Conservation (phyloP, 2,888 invertebrate genomes). For the Drosophila nigritarsus region DNA sequence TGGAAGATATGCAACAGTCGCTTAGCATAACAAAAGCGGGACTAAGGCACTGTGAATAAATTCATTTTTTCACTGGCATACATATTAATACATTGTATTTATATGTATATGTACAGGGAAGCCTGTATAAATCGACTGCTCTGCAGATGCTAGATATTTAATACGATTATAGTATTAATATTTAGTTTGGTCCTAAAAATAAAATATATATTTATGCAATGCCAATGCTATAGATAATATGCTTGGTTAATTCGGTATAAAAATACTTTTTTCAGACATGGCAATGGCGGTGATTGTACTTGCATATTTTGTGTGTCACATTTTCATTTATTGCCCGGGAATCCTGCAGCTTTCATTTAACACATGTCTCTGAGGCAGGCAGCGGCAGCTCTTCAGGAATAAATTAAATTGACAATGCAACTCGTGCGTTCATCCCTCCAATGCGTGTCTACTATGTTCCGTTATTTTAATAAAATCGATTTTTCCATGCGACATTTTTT, state of each 20-base stretch:
- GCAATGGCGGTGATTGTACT: conserved; percentile 24
- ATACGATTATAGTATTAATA: neutral
- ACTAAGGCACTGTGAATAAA: conserved; percentile 22
- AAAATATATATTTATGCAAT: neutral
- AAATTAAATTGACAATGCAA: conserved; percentile 63
- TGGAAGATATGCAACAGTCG: conserved; percentile 43
- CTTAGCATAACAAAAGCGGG: conserved; percentile 65
- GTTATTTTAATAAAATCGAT: conserved; percentile 61
- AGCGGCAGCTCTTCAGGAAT: conserved; percentile 37
- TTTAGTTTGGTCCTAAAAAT: neutral
- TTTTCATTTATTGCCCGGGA: conserved; percentile 61
- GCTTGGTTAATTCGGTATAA: neutral
- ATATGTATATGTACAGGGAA: conserved; percentile 17
- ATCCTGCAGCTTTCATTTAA: conserved; percentile 59
- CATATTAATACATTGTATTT: conserved; percentile 10
- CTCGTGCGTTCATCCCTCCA: conserved; percentile 41
- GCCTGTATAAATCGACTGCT: conserved; percentile 3
- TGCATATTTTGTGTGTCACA: conserved; percentile 64
- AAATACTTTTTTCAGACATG: neutral
- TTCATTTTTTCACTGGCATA: conserved; percentile 19
- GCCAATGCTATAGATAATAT: neutral
- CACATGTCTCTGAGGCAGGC: conserved; percentile 47
- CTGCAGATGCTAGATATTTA: neutral
- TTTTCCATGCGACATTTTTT: conserved; percentile 1
- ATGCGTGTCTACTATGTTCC: conserved; percentile 33